A percentile compares a stretch with the other conserved stretches of the same genome.
Evolutionary conservation across 2,888 invertebrate species (phyloP).

Genomic region (Coelopa pilipes): DNA sequence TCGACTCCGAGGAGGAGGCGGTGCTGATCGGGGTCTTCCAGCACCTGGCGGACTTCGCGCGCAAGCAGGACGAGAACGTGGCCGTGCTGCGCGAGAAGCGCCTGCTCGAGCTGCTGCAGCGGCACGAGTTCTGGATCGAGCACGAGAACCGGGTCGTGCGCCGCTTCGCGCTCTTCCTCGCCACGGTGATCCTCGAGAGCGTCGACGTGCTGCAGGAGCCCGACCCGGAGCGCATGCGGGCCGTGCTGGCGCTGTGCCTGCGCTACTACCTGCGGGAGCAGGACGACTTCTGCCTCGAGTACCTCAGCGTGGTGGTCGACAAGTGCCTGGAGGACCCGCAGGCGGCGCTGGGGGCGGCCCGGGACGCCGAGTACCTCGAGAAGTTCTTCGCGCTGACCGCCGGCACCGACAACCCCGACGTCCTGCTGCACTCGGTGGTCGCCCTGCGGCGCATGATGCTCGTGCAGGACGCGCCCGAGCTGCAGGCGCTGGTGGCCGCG

Average conservation of each 20-base stretch:
- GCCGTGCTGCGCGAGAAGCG: constrained; percentile 47
- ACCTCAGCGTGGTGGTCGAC: constrained; percentile 55
- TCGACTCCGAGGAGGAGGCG: constrained; percentile 53
- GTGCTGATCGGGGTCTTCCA: constrained; percentile 54
- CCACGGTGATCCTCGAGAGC: constrained; percentile 52
- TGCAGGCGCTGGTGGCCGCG: constrained; percentile 46
- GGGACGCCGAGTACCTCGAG: constrained; percentile 48
- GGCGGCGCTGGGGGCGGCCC: constrained; percentile 45
- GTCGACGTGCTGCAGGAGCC: constrained; percentile 51
- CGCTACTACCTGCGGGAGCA: constrained; percentile 49
- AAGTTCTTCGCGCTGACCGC: constrained; percentile 51
- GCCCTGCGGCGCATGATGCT: constrained; percentile 53
- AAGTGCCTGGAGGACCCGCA: constrained; percentile 56
- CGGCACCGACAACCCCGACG: constrained; percentile 55
- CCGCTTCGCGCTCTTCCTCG: constrained; percentile 53
- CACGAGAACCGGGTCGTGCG: constrained; percentile 49
- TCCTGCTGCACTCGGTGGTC: constrained; percentile 54
- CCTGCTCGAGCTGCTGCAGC: constrained; percentile 49
- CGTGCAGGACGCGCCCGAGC: constrained; percentile 47
- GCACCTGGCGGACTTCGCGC: constrained; percentile 53
- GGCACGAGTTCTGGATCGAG: constrained; percentile 50
- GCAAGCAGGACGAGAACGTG: constrained; percentile 52
- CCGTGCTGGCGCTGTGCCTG: constrained; percentile 47
- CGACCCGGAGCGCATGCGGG: constrained; percentile 42
- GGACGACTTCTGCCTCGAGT: constrained; percentile 58